Evolutionary conservation across 2,113 vertebrate species (phyloP), one percentile per base, ranked within the genome.

Genomic region (Climacteris rufus): DNA sequence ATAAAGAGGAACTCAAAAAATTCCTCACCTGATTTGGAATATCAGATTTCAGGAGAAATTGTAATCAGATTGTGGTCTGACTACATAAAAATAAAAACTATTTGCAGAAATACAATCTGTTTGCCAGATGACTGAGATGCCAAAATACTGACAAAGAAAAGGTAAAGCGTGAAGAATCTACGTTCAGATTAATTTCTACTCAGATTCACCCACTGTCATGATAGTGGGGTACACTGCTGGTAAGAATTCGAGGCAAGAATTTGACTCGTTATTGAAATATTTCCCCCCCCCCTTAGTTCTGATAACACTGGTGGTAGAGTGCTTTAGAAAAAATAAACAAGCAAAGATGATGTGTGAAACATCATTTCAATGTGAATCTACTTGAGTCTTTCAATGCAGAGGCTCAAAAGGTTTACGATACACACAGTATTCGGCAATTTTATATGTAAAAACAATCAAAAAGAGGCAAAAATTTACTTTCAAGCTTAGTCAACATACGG

Each of bases 351-450:
- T 54, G 85, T 92, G 68, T 63, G 64, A 94, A 95, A 90, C 91
- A 86, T 78, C 76, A 96, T 93, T 92, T 97, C 92, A 91, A 80
- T 60, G 70, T 56, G 45, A 92, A 95, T 97, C 94, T 88, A 97
- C 91, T 96, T 45, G 88, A 95, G 87, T 90, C 90, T 91, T 97
- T 92, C 79, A 84, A 96, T 3, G 96, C 91, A 95, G 95, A 97
- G 97, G 96, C 94, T 96, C 92, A 87, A 96, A 90, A 93, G 69
- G 63, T 97, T 95, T 95, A 97, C 75, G 25, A 97, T 97, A 98
- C 96, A 98, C 98, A 98, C 98, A 98, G 98, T 98, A 98, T 98
- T 96, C 97, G 98, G 98, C 98, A 97, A 89, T 95, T 96, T 96
- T 77, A 97, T 96, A 97, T 68, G 93, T 97, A 98, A 97, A 98